Evolutionary conservation across 23 tunicate genomes (phyloP), one percentile per base, ranked within the genome.

Genomic region (Styela plicata): DNA sequence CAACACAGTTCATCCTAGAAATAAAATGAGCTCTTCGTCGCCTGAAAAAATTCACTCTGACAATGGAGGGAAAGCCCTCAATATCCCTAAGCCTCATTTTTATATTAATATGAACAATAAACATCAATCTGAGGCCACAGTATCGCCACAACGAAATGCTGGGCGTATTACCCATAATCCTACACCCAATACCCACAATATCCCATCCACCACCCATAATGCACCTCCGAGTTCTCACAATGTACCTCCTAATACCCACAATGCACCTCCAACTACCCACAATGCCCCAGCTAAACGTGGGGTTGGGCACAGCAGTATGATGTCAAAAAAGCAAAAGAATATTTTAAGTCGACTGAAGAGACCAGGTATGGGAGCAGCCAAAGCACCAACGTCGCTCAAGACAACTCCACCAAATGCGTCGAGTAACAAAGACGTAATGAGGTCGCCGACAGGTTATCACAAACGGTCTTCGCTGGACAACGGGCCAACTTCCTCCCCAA

Each of bases 291-390:
- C 44, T 0, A 86, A 91, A 69, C 82, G 84, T 0, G 53, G 69
- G 34, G 80, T 74, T 30, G 83, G 69, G 33, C 75, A 76, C 25
- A 89, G 90, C 21, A 64, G 34, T 23, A 34, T 81, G 64, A 83
- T 91, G 91, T 91, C 97, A 3, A 91, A 91, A 53, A 86, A 87
- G 30, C 97, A 91, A 36, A 74, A 79, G 64, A 74, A 80, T 24
- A 86, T 91, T 19, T 65, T 91, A 79, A 82, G 85, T 19, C 85
- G 88, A 36, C 77, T 91, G 79, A 91, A 91, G 37, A 87, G 78
- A 63, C 63, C 74, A 1, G 86, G 83, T 20, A 71, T 69, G 61
- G 75, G 31, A 66, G 64, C 74, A 21, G 65, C 61, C 36, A 63
- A 34, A 52, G 17, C 65, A 2, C 69, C 70, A 2, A 82, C 75